These are phyloP conservation scores for Siniperca scherzeri DNA, from an alignment of 2,797 vertebrate genomes.

Conservation along the genomic window DNA sequence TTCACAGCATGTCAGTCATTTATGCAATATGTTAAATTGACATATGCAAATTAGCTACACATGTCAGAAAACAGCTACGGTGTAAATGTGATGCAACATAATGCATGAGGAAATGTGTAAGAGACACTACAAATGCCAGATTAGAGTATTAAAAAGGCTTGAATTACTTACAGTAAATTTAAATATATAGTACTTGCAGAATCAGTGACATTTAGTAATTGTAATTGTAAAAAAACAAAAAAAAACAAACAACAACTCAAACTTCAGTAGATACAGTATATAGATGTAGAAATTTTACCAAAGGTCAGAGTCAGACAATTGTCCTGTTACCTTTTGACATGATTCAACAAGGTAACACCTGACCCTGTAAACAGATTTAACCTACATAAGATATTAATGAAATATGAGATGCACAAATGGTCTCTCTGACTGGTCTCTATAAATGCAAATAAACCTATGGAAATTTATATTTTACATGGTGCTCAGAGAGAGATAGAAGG, in stretches of 20 bases:
- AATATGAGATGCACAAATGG: neutral
- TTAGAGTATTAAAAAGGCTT: neutral
- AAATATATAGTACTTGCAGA: neutral
- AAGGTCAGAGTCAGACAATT: neutral
- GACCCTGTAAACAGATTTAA: neutral
- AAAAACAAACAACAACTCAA: neutral
- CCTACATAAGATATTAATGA: neutral
- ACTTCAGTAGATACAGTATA: too few relatives aligned
- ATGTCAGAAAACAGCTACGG: neutral
- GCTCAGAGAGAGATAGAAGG: neutral
- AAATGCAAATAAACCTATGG: neutral
- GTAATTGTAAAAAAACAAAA: neutral
- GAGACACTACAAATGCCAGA: neutral
- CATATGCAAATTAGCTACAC: constrained; percentile 4
- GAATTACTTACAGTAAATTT: neutral
- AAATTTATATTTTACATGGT: neutral
- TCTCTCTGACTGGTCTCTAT: neutral
- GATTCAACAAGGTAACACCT: neutral
- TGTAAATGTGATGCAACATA: neutral
- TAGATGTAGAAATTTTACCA: too few relatives aligned
- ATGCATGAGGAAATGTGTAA: neutral
- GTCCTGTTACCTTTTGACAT: neutral
- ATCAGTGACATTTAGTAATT: too few relatives aligned
- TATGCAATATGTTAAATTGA: neutral
- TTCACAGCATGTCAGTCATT: constrained; percentile 17